Evolutionary conservation across 1,140 invertebrate genomes (phyloP), one percentile per base, ranked within the genome.

Genomic region (Hyles euphorbiae): DNA sequence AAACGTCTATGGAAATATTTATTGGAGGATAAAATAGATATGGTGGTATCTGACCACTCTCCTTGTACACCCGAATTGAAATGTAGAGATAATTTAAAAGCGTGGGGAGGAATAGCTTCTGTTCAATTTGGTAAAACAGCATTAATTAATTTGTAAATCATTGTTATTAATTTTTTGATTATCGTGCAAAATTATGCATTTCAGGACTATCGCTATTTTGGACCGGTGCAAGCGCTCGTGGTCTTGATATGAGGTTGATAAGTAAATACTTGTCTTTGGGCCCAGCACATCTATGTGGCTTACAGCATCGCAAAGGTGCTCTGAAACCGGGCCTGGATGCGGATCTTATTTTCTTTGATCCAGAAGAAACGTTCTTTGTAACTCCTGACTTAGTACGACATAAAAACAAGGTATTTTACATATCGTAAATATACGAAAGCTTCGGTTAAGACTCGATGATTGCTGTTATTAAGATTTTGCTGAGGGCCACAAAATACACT

Each of bases 1-100:
- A 89, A 92, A 58, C 68, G 76, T 36, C 70, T 95, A 22, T 95
- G 94, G 94, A 63, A 88, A 44, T 93, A 89, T 34, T 59, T 94
- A 9, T 72, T 88, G 65, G 80, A 88, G 34, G 90, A 91, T 58
- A 74, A 89, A 12, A 81, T 94, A 22, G 91, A 94, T 64, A 88
- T 94, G 89, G 91, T 95, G 6, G 93, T 93, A 3, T 95, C 94
- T 4, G 94, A 95, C 83, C 94, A 95, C 70, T 95, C 94, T 0
- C 93, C 94, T 0, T 94, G 93, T 56, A 93, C 93, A 8, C 90
- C 91, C 0, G 91, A 93, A 3, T 80, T 94, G 2, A 93, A 94
- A 63, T 81, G 88, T 8, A 91, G 90, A 22, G 90, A 94, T 69
- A 94, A 94, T 70, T 74, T 94, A 58, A 87, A 89, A 67, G 93